phyloP scores from a whole-genome alignment of 2,797 vertebrate genomes.

The Iguana delicatissima region DNA sequence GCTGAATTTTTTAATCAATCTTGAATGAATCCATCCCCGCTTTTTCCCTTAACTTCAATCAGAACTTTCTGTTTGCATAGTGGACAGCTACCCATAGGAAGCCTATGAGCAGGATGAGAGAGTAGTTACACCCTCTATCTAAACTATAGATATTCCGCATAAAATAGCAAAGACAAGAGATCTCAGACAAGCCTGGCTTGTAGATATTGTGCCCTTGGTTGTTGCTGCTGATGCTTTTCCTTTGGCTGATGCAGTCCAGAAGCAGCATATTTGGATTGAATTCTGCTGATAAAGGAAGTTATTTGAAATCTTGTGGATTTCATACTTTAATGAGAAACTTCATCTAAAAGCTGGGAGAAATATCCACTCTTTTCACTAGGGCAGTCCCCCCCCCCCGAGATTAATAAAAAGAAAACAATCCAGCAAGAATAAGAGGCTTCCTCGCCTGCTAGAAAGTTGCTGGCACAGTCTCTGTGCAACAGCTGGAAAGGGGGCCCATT shows the following conservation, averaged over 20 bases:
- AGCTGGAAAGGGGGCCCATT: fast-evolving
- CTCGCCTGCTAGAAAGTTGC: neutral
- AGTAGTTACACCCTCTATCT: no score
- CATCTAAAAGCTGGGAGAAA: neutral
- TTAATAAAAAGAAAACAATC: neutral
- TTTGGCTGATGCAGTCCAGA: neutral
- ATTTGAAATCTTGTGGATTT: slow-evolving; percentile 1
- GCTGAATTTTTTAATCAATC: no score
- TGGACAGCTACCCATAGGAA: no score
- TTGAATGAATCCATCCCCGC: no score
- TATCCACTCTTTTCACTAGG: neutral
- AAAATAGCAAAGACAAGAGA: neutral
- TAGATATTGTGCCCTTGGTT: neutral
- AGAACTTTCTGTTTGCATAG: no score
- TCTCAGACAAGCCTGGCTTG: neutral
- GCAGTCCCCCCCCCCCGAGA: fast-evolving
- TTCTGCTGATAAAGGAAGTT: neutral
- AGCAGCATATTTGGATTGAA: neutral
- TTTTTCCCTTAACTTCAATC: no score
- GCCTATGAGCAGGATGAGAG: no score
- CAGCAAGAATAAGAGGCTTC: neutral
- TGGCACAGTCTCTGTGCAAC: neutral
- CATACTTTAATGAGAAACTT: neutral
- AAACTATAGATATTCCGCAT: neutral
- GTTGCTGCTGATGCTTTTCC: neutral